Evolutionary conservation across 2,888 invertebrate species (phyloP), one percentile per base, ranked within the genome.

Genomic region (Drosophila crucigera): DNA sequence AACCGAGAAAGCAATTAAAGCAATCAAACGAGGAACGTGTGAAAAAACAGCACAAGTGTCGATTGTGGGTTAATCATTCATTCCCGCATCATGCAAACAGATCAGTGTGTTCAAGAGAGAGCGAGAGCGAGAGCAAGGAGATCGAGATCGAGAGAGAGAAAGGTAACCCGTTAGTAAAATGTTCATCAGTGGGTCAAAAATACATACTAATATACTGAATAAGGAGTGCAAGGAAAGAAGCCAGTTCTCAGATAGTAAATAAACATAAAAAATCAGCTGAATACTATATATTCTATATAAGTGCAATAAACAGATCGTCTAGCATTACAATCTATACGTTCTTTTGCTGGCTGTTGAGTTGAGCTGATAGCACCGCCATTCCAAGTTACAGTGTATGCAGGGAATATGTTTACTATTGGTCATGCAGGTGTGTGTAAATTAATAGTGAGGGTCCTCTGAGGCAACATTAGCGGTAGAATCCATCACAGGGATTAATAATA

Each of bases 1-100:
- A 86, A 77, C 73, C 87, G 66, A 83, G 70, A 77, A 71, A 65
- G 70, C 77, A 80, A 83, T 86, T 73, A 90, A 83, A 90, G 68
- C 74, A 84, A 86, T 83, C 81, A 90, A 84, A 82, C 63, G 59
- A 52, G 41, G 68, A 76, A 67, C 37, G 60, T 78, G 66, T 62
- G 63, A 59, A 41, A 64, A 59, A 63, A 30, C 25, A 60, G 59
- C 43, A 63, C 52, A 60, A 68, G 67, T 72, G 67, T 73, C 54
- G 56, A 68, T 64, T 43, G 52, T 35, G 56, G 60, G 53, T 81
- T 63, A 68, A 65, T 35, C n/a, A 53, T 19, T 61, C 4, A 55
- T 37, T 63, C 25, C 62, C 56, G 30, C n/a, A 14, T 33, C 65
- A 71, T 81, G 81, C 78, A 60, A 35, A 41, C 39, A 31, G 43